Evolutionary conservation across 2,797 vertebrate species (phyloP).

Genomic region (Nannoperca obscura): DNA sequence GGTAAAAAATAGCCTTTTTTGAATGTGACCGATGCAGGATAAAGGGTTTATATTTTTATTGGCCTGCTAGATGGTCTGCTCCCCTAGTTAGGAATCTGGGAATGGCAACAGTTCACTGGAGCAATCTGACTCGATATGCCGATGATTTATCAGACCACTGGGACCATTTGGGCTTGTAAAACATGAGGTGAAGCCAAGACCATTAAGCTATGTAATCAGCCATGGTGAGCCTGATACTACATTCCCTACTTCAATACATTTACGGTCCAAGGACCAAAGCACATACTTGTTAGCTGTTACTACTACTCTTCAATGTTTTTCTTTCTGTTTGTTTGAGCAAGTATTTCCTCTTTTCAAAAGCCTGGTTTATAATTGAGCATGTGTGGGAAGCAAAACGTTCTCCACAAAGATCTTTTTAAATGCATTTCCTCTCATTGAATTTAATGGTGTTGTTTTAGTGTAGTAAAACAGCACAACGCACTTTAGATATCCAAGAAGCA

Average conservation of each 20-base stretch:
- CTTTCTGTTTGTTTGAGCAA: conserved; percentile 61
- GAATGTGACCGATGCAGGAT: conserved; percentile 56
- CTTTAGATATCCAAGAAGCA: conserved; percentile 51
- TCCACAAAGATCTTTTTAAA: conserved; percentile 53
- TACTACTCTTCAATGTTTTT: conserved; percentile 56
- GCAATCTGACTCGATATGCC: conserved; percentile 80
- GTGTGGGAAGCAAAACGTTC: conserved; percentile 67
- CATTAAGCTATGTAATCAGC: conserved; percentile 85
- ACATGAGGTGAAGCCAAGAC: conserved; percentile 84
- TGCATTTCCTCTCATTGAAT: conserved; percentile 64
- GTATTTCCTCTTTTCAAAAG: conserved; percentile 71
- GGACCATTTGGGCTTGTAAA: conserved; percentile 84
- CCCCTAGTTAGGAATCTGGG: conserved; percentile 74
- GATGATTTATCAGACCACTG: conserved; percentile 81
- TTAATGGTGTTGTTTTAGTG: conserved; percentile 67
- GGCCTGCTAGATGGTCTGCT: conserved; percentile 66
- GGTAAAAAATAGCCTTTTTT: conserved; percentile 50
- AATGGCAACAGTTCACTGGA: conserved; percentile 81
- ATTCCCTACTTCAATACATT: conserved; percentile 70
- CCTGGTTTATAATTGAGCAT: conserved; percentile 59
- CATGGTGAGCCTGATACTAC: conserved; percentile 75
- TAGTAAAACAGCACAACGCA: conserved; percentile 56
- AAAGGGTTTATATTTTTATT: conserved; percentile 76
- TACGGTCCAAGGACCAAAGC: conserved; percentile 70
- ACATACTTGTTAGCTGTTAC: conserved; percentile 70